These are phyloP conservation scores for Clivina fossor DNA, from an alignment of 2,888 invertebrate genomes.

Conservation along the genomic window DNA sequence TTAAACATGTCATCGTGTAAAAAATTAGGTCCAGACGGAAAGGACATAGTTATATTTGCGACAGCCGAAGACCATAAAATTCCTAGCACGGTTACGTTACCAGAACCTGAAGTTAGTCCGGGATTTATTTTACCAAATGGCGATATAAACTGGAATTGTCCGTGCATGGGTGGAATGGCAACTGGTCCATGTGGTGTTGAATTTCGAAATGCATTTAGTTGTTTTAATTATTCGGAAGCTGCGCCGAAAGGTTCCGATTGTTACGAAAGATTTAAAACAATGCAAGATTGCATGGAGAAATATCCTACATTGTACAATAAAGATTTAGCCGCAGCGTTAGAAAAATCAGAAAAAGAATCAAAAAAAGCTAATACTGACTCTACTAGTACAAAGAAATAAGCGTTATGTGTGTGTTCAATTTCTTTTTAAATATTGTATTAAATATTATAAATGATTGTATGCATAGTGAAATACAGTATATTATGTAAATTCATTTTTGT, in stretches of 20 bases:
- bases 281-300: constrained; percentile 87
- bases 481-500: too few species aligned
- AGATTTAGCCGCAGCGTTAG: constrained; percentile 54
- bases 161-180: constrained; percentile 96
- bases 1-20: constrained; percentile 55
- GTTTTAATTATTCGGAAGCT: constrained; percentile 87
- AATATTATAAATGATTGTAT: too few species aligned
- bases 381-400: too few species aligned
- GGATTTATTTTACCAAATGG: constrained; percentile 84
- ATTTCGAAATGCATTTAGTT: constrained; percentile 91
- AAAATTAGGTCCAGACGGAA: constrained; percentile 59
- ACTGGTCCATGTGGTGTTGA: constrained; percentile 93
- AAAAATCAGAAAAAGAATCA: constrained; percentile 34
- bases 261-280: constrained; percentile 83
- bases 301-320: constrained; percentile 85
- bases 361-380: too few species aligned
- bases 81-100: constrained; percentile 70
- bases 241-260: constrained; percentile 95
- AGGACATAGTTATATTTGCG: constrained; percentile 83
- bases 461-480: too few species aligned
- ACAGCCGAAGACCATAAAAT: constrained; percentile 74
- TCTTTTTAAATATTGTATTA: too few species aligned
- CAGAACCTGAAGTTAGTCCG: constrained; percentile 72
- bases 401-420: too few species aligned
- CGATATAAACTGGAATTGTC: constrained; percentile 95